A percentile compares a stretch with the other conserved stretches of the same genome.
Evolutionary conservation across 1,140 invertebrate species (phyloP).

Genomic region (Octopus sinensis): DNA sequence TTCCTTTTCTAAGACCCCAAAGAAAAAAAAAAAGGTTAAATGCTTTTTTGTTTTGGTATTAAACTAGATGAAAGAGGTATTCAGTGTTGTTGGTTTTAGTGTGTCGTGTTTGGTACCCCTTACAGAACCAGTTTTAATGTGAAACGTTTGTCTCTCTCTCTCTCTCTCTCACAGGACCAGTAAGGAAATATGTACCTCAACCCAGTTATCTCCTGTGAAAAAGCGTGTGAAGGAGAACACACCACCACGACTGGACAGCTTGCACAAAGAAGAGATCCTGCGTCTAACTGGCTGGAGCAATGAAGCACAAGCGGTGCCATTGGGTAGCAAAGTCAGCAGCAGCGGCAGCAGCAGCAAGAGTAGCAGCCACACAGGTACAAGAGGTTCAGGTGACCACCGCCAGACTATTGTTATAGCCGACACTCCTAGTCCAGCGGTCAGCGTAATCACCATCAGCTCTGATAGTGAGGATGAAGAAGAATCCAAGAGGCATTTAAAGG

Average conservation of each 20-base stretch:
- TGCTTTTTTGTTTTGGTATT: too few species aligned
- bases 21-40: too few species aligned
- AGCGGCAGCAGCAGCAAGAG: constrained; percentile 5
- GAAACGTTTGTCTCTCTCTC: neutral
- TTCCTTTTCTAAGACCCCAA: too few species aligned
- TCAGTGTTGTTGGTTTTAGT: too few species aligned
- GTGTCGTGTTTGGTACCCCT: too few species aligned
- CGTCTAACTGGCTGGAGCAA: constrained; percentile 39
- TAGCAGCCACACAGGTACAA: neutral
- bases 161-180: constrained; percentile 63
- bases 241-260: constrained; percentile 65
- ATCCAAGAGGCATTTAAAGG: constrained; percentile 19
- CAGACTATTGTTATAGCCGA: constrained; percentile 85
- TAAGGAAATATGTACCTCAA: constrained; percentile 72
- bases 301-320: constrained; percentile 18
- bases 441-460: constrained; percentile 93
- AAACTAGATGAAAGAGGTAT: too few species aligned
- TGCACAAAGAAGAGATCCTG: constrained; percentile 30
- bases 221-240: constrained; percentile 96
- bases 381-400: constrained; percentile 47
- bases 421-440: constrained; percentile 81
- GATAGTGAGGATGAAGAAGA: constrained; percentile 79
- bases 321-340: constrained; percentile 23
- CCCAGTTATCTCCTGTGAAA: constrained; percentile 90
- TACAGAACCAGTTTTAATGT: neutral